Percentiles rank a stretch among this genome's conserved stretches.
These are phyloP conservation scores for Eriosoma lanigerum DNA, from an alignment of 1,140 invertebrate genomes.

Conservation along the genomic window DNA sequence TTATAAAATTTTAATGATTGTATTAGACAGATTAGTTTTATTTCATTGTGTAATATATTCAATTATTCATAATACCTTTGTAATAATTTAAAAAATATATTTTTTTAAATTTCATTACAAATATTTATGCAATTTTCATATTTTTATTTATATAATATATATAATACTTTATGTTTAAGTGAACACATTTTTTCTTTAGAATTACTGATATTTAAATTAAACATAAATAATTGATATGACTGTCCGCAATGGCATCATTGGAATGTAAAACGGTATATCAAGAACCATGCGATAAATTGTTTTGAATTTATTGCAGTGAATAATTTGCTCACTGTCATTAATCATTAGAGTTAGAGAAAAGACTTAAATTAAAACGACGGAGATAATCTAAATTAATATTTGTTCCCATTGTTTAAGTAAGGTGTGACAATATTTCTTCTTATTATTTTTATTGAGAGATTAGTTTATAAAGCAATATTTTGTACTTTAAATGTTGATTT, in stretches of 20 bases:
- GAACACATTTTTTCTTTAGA: too few species aligned
- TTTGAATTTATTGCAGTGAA: conserved; percentile 7
- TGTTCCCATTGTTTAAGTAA: not conserved
- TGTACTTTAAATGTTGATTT: not conserved
- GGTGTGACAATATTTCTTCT: not conserved
- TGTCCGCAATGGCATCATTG: not conserved
- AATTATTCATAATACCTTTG: too few species aligned
- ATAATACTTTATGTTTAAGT: too few species aligned
- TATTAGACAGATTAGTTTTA: too few species aligned
- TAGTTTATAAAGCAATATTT: not conserved
- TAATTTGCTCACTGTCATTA: not conserved
- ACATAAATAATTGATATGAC: not conserved
- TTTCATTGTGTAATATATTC: too few species aligned
- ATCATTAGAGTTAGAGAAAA: not conserved
- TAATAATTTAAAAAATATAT: too few species aligned
- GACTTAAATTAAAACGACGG: not conserved
- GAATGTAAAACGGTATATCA: conserved; percentile 8
- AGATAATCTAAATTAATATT: not conserved
- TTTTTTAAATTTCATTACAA: too few species aligned
- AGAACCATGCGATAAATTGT: not conserved
- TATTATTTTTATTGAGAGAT: not conserved
- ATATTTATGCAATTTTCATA: too few species aligned
- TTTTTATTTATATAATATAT: too few species aligned
- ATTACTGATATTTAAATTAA: conserved; percentile 16
- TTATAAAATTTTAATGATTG: too few species aligned